phyloP scores from a whole-genome alignment of 1,140 invertebrate genomes.

The Glossosoma conforme region DNA sequence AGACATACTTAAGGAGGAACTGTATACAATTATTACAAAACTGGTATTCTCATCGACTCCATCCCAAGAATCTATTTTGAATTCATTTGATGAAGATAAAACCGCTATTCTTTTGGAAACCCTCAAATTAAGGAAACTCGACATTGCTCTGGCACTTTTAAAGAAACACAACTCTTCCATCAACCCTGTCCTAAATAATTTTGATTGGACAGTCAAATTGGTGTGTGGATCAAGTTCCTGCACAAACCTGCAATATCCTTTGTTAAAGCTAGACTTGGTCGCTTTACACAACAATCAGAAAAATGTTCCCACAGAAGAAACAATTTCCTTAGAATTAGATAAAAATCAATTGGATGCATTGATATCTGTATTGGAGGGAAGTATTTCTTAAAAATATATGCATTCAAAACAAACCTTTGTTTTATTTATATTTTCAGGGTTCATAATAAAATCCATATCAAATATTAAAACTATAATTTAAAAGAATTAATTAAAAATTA shows the following conservation, averaged over 20 bases:
- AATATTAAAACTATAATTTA: too few relatives aligned
- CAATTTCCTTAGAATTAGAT: conserved; percentile 36
- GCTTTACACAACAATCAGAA: conserved; percentile 28
- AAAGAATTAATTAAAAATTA: too few relatives aligned
- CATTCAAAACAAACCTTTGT: too few relatives aligned
- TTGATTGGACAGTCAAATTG: conserved; percentile 41
- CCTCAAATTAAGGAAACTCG: conserved; percentile 32
- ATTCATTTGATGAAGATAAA: conserved; percentile 32
- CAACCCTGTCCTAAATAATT: conserved; percentile 36
- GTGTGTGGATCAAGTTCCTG: conserved; percentile 41
- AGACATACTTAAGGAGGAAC: too few relatives aligned
- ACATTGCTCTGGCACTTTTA: conserved; percentile 35
- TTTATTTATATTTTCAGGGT: too few relatives aligned
- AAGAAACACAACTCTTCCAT: conserved; percentile 35
- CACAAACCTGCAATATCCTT: conserved; percentile 37
- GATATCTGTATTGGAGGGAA: conserved; percentile 35
- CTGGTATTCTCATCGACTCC: conserved; percentile 8
- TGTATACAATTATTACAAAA: conserved; percentile 8
- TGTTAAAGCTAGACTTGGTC: conserved; percentile 35
- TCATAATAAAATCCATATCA: too few relatives aligned
- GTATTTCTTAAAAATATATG: neutral
- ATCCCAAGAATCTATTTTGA: conserved; percentile 12
- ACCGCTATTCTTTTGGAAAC: conserved; percentile 26
- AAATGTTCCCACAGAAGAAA: conserved; percentile 25
- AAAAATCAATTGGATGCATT: conserved; percentile 37